Evolutionary conservation across 1,140 invertebrate species (phyloP), one percentile per base, ranked within the genome.

Genomic region (Acromyrmex echinatior): DNA sequence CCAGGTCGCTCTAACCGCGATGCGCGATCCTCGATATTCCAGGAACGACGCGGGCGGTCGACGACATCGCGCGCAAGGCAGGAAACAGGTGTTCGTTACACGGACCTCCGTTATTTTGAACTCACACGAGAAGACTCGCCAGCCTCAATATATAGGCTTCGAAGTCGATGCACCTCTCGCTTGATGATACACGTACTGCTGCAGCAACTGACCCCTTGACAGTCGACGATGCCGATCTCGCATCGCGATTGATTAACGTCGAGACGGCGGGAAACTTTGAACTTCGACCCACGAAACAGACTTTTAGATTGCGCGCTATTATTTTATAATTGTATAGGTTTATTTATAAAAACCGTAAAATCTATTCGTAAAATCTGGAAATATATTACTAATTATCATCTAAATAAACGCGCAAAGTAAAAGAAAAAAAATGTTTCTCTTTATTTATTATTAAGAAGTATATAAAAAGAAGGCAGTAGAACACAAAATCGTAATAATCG

Each of bases 151-250:
- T 31, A 85, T 71, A 81, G 51, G 86, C 84, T 89, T 80, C 79
- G 60, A 79, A 91, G 82, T 86, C 87, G 87, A 88, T 87, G 76
- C 63, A 91, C 87, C 79, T 87, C 79, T 85, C 58, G 14, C 31
- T 68, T 65, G 25, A 25, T 65, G 74, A 87, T 91, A 84, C 87
- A 91, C 84, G 62, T 86, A 90, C 90, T 91, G 82, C 86, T 81
- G 77, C 85, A 89, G 87, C 62, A 68, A 89, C 90, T 91, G 77
- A 66, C 68, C 73, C 87, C 70, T 86, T 90, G 89, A 91, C 90
- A 91, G 79, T 89, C 63, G 87, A 91, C 80, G 79, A 79, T 88
- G 88, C 77, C 71, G 58, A 60, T 79, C 78, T 87, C 80, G 79
- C 87, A 25, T 76, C 68, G 76, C 45, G 65, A 56, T 76, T 87